A percentile compares a stretch with the other conserved stretches of the same genome.
Evolutionary conservation across 2,888 invertebrate species (phyloP).

Genomic region (Meiosimyza platycephala): DNA sequence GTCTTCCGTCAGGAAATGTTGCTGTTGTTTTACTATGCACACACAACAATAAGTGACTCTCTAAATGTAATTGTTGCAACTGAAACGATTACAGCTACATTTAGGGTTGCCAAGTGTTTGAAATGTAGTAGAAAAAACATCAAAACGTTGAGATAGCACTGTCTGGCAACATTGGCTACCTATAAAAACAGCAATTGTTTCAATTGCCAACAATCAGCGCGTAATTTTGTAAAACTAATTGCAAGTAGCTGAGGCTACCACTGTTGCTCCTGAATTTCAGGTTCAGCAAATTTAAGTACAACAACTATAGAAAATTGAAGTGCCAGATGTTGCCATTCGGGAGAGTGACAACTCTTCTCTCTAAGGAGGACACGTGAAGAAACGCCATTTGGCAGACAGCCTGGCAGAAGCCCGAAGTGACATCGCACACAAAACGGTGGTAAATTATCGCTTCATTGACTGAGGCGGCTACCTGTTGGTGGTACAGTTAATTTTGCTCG

Average conservation of each 20-base stretch:
- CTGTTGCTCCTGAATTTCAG: conserved; percentile 29
- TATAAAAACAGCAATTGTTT: conserved; percentile 16
- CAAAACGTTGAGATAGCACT: no score
- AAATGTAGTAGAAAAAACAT: no score
- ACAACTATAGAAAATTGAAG: not conserved
- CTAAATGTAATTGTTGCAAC: conserved; percentile 46
- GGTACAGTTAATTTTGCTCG: conserved; percentile 13
- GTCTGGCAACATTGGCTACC: not conserved
- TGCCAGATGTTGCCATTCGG: conserved; percentile 16
- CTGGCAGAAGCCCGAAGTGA: conserved; percentile 4
- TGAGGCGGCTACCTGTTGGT: conserved; percentile 33
- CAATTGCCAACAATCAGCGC: conserved; percentile 24
- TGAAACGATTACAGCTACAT: not conserved
- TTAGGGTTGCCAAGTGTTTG: no score
- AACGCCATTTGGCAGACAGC: not conserved
- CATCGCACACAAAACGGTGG: not conserved
- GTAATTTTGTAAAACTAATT: conserved; percentile 33
- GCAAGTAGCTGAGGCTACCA: not conserved
- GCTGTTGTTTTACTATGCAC: conserved; percentile 31
- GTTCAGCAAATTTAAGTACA: not conserved
- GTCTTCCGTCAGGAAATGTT: conserved; percentile 54
- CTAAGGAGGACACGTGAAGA: not conserved
- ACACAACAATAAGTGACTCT: conserved; percentile 32
- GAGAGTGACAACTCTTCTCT: conserved; percentile 8
- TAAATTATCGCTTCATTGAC: conserved; percentile 59